Conservation (phyloP, 2,888 invertebrate genomes). For the Ellobium chinense region DNA sequence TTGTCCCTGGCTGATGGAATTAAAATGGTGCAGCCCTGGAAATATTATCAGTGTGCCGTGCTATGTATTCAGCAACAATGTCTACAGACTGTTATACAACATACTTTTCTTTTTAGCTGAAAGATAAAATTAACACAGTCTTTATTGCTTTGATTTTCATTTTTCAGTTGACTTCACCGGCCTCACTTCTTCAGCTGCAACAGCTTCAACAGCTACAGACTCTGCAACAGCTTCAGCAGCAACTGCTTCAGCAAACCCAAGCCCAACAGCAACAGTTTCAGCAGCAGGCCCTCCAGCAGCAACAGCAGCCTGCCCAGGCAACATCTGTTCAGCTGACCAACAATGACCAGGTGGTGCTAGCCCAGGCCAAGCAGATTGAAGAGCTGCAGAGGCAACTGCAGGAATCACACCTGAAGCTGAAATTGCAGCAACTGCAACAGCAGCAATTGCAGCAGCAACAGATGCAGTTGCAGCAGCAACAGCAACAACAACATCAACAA, state of each 20-base stretch:
- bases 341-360: slow-evolving; percentile 78
- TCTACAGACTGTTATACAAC: no score
- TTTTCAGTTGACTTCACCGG: slow-evolving; percentile 43
- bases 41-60: no score
- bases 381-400: slow-evolving; percentile 86
- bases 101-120: not conserved
- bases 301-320: slow-evolving; percentile 47
- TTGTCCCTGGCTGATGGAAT: no score
- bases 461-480: slow-evolving; percentile 56
- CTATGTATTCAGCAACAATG: no score
- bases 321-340: slow-evolving; percentile 48
- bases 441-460: slow-evolving; percentile 61
- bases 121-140: no score
- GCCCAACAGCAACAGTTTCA: slow-evolving; percentile 57
- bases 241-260: slow-evolving; percentile 79
- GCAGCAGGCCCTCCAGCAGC: slow-evolving; percentile 46
- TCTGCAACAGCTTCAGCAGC: slow-evolving; percentile 56
- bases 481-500: slow-evolving; percentile 56
- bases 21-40: no score
- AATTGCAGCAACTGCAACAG: slow-evolving; percentile 59
- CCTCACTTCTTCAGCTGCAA: slow-evolving; percentile 50
- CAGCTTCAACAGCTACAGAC: slow-evolving; percentile 49
- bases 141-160: no score
- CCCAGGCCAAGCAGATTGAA: slow-evolving; percentile 92
- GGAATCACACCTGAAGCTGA: slow-evolving; percentile 69